These are phyloP conservation scores for Stramonita haemastoma DNA, from an alignment of 2,888 invertebrate genomes.

Conservation along the genomic window DNA sequence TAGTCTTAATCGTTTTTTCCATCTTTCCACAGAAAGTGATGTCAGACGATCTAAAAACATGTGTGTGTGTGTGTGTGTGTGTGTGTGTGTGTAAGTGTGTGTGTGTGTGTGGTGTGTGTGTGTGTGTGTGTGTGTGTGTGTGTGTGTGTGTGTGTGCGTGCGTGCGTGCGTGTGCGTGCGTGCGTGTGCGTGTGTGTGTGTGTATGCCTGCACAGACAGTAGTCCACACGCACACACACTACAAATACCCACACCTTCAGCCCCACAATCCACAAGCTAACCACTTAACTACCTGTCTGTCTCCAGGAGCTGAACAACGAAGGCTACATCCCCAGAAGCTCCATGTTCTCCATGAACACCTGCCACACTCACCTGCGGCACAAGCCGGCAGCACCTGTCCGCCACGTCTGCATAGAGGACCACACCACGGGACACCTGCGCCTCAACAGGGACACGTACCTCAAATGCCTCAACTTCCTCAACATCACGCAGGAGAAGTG, in stretches of 20 bases:
- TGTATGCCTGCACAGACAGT: not conserved
- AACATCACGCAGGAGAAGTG: not conserved
- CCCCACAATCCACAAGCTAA: too few species aligned
- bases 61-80: not conserved
- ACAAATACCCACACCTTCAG: too few species aligned
- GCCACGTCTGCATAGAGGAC: not conserved
- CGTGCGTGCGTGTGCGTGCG: not conserved
- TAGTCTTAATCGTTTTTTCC: too few species aligned
- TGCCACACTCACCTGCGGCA: not conserved
- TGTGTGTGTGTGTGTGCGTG: constrained; percentile 2
- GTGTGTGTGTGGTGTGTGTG: not conserved
- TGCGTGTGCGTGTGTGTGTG: not conserved
- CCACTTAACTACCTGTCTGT: too few species aligned
- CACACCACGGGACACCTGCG: not conserved
- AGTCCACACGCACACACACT: too few species aligned
- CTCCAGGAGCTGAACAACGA: not conserved
- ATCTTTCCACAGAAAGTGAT: too few species aligned
- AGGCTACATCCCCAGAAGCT: not conserved
- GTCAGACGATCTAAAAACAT: too few species aligned
- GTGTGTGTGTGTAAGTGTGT: not conserved
- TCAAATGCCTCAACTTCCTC: not conserved
- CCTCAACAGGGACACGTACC: not conserved
- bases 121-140: not conserved
- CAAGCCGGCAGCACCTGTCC: too few species aligned
- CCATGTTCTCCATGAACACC: not conserved